phyloP scores from a whole-genome alignment of 2,888 invertebrate genomes.

The Ypsolopha sequella region DNA sequence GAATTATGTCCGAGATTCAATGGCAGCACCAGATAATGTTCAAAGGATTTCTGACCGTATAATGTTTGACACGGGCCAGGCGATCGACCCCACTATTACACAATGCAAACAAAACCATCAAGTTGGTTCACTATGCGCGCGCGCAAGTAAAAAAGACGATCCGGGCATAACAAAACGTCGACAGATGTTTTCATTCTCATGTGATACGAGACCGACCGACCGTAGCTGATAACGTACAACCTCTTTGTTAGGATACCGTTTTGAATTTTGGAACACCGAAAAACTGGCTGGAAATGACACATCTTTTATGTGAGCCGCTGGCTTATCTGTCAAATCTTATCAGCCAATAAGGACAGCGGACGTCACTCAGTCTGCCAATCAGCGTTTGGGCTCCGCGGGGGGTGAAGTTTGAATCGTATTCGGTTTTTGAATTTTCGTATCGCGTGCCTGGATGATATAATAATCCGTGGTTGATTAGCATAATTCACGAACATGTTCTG shows the following conservation, averaged over 20 bases:
- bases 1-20: no score
- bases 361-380: slow-evolving; percentile 69
- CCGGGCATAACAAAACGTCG: slow-evolving; percentile 45
- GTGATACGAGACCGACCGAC: slow-evolving; percentile 38
- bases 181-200: slow-evolving; percentile 63
- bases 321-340: slow-evolving; percentile 66
- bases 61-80: slow-evolving; percentile 35
- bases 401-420: slow-evolving; percentile 30
- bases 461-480: slow-evolving; percentile 33
- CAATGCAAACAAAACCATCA: slow-evolving; percentile 37
- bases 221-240: slow-evolving; percentile 28
- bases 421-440: slow-evolving; percentile 36
- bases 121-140: slow-evolving; percentile 33
- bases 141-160: slow-evolving; percentile 28
- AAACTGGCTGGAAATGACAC: slow-evolving; percentile 47
- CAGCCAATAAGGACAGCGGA: slow-evolving; percentile 65
- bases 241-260: slow-evolving; percentile 52
- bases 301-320: slow-evolving; percentile 60
- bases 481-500: slow-evolving; percentile 25
- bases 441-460: slow-evolving; percentile 56
- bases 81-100: slow-evolving; percentile 44
- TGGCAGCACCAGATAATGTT: no score
- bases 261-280: slow-evolving; percentile 50
- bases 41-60: slow-evolving; percentile 8
- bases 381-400: slow-evolving; percentile 52